These are phyloP conservation scores for Denticeps clupeoides DNA, from an alignment of 2,797 vertebrate species.

Conservation along the genomic window DNA sequence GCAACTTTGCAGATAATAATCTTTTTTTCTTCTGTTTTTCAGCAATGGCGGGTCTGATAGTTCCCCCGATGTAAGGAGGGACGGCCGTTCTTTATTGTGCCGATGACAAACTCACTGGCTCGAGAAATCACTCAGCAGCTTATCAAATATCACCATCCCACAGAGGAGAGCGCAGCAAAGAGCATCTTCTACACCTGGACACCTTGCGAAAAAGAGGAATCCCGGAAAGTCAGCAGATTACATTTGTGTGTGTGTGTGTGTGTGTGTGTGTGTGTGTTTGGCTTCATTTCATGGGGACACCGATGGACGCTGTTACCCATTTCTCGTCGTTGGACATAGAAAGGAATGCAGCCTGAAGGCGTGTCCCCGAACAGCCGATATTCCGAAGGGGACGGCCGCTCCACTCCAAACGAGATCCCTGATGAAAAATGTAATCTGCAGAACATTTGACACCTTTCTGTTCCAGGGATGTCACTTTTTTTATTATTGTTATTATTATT, in stretches of 20 bases:
- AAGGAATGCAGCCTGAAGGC: neutral
- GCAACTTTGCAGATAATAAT: too few species aligned
- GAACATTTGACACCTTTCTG: too few species aligned
- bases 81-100: conserved; percentile 11
- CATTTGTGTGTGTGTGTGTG: conserved; percentile 16
- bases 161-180: conserved; percentile 14
- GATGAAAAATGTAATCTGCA: too few species aligned
- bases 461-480: too few species aligned
- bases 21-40: conserved; percentile 25
- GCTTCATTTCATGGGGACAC: neutral
- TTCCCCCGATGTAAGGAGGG: conserved; percentile 65
- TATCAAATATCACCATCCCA: conserved; percentile 27
- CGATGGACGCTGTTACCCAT: too few species aligned
- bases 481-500: too few species aligned
- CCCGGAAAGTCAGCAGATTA: conserved; percentile 11
- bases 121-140: conserved; percentile 22
- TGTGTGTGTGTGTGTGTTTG: conserved; percentile 5
- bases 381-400: too few species aligned
- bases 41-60: conserved; percentile 72
- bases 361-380: too few species aligned
- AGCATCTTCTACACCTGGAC: conserved; percentile 22
- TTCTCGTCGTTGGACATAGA: neutral
- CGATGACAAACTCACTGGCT: conserved; percentile 23
- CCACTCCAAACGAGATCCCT: too few species aligned
- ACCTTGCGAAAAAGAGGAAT: conserved; percentile 9